phyloP scores from a whole-genome alignment of 2,797 vertebrate species.

The Netta rufina region DNA sequence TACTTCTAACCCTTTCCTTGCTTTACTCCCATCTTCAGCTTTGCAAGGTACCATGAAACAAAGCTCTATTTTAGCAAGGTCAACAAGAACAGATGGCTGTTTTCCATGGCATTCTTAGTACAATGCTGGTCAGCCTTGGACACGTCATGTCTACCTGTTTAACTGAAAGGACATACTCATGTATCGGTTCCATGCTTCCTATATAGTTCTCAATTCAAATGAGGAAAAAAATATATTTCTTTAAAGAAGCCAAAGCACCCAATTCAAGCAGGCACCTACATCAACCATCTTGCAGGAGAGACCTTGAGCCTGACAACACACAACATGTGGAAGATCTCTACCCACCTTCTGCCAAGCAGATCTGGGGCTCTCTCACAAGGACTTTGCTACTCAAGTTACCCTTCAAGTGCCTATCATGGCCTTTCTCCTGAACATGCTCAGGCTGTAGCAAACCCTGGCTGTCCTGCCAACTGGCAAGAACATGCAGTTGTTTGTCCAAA shows the following conservation, averaged over 20 bases:
- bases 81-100: constrained; percentile 69
- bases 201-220: background rate
- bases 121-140: constrained; percentile 32
- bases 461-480: background rate
- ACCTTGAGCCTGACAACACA: background rate
- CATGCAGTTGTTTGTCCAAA: background rate
- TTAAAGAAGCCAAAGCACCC: background rate
- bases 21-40: background rate
- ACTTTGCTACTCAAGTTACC: background rate
- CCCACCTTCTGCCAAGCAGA: background rate
- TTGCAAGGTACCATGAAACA: background rate
- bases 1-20: background rate
- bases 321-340: constrained; percentile 43
- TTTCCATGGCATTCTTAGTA: constrained; percentile 52
- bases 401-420: rapidly evolving
- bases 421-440: rapidly evolving
- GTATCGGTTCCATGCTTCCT: background rate
- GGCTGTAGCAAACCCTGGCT: background rate
- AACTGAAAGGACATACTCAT: background rate
- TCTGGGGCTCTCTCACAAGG: background rate
- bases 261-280: background rate
- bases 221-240: background rate
- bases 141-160: constrained; percentile 59
- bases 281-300: background rate
- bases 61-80: constrained; percentile 45